Evolutionary conservation across 2,113 vertebrate species (phyloP).

Genomic region (Xyliphius kryptos): DNA sequence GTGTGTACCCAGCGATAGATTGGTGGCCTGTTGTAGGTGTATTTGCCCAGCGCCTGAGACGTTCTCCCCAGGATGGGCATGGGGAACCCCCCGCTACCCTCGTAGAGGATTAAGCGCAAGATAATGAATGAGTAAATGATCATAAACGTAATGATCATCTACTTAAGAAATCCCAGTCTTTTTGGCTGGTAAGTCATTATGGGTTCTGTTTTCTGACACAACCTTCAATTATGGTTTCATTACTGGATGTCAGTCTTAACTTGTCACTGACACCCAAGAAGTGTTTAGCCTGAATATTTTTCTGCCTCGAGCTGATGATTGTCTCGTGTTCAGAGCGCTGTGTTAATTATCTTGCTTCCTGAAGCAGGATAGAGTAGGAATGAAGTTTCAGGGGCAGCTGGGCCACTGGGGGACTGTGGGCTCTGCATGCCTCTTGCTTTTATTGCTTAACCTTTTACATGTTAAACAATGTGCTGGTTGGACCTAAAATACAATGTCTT

Average conservation of each 20-base stretch:
- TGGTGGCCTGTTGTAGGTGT: too few species aligned
- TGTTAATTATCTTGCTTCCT: constrained; percentile 64
- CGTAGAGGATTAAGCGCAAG: too few species aligned
- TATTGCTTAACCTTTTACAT: constrained; percentile 10
- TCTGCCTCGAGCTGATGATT: constrained; percentile 35
- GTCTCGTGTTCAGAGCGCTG: constrained; percentile 45
- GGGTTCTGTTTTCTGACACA: too few species aligned
- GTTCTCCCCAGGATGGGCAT: too few species aligned
- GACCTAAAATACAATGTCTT: not conserved
- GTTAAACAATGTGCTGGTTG: not conserved
- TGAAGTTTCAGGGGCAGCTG: constrained; percentile 60
- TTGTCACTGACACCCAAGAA: not conserved
- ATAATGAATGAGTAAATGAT: too few species aligned
- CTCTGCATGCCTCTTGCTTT: constrained; percentile 38
- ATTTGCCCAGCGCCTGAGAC: too few species aligned
- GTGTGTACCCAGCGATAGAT: too few species aligned
- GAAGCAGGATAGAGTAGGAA: constrained; percentile 59
- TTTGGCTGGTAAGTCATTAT: too few species aligned
- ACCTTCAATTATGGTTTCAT: not conserved
- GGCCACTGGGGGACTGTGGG: constrained; percentile 33
- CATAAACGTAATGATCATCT: too few species aligned
- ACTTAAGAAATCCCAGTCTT: too few species aligned
- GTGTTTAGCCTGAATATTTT: constrained; percentile 9
- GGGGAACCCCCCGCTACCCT: too few species aligned
- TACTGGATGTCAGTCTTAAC: not conserved